A percentile compares a stretch with the other conserved stretches of the same genome.
Evolutionary conservation across 2,888 invertebrate genomes (phyloP).

Genomic region (Hirtodrosophila duncani): DNA sequence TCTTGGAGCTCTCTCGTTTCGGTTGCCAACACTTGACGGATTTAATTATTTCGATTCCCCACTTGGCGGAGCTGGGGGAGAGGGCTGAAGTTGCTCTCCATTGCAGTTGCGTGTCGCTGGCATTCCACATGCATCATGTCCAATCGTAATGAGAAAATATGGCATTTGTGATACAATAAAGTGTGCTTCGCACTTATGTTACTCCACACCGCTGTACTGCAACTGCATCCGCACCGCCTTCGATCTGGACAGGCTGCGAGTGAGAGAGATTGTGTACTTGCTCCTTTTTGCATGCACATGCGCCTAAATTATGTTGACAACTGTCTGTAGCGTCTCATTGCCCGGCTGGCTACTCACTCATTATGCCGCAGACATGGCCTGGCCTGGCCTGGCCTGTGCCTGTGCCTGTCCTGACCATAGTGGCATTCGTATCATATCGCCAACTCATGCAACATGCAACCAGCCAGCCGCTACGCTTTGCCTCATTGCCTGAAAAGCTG

Average conservation of each 20-base stretch:
- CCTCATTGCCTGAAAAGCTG: slow-evolving; percentile 28
- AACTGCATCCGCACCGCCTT: slow-evolving; percentile 14
- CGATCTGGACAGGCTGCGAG: slow-evolving; percentile 4
- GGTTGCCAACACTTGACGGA: slow-evolving; percentile 77
- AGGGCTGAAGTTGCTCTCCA: slow-evolving; percentile 26
- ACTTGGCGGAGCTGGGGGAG: slow-evolving; percentile 10
- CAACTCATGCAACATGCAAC: slow-evolving; percentile 56
- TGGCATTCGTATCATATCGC: slow-evolving; percentile 72
- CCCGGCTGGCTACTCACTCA: slow-evolving; percentile 70
- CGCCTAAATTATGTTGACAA: slow-evolving; percentile 75
- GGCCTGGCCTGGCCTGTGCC: slow-evolving; percentile 21
- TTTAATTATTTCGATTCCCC: slow-evolving; percentile 76
- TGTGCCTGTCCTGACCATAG: slow-evolving; percentile 9
- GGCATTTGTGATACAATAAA: slow-evolving; percentile 78
- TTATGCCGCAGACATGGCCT: slow-evolving; percentile 61
- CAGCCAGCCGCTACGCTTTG: slow-evolving; percentile 19
- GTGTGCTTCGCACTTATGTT: slow-evolving; percentile 78
- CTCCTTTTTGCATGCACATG: slow-evolving; percentile 67
- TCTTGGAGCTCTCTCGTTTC: slow-evolving; percentile 26
- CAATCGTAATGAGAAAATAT: slow-evolving; percentile 78
- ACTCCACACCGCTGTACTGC: slow-evolving; percentile 59
- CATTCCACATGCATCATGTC: slow-evolving; percentile 77
- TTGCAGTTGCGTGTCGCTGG: slow-evolving; percentile 68
- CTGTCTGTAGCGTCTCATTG: slow-evolving; percentile 70
- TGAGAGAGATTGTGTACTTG: slow-evolving; percentile 31